Base-by-base conservation (phyloP, 1,140 invertebrate genomes). In the Uloborus diversus region DNA sequence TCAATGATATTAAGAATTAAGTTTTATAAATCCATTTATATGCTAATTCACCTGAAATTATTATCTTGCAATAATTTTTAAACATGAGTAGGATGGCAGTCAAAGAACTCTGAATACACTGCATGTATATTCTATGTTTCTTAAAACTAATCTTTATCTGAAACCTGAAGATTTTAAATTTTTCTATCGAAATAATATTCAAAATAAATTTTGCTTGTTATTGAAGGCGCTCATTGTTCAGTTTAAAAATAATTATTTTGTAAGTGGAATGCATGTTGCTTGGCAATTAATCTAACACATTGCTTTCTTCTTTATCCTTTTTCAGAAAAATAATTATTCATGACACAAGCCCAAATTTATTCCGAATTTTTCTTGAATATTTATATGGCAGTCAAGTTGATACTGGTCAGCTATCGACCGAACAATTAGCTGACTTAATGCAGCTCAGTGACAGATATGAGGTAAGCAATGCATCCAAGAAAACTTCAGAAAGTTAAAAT, bases 261-360 rank as follows among this genome's bases (percentile, higher is more conserved):
- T 23, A n/a, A 73, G 14, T 27, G 1, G 35, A 25, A 27, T 71
- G 23, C 28, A 51, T 17, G 28, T 20, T 28, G 28, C 9, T 71
- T 57, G 25, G 42, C 61, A 35, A 37, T 14, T 37, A 27, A n/a
- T 17, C 25, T 62, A 69, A 49, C 53, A 71, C 2, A 9, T 23
- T 33, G 25, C 14, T 3, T 53, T 53, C 35, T 59, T 37, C 37
- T 13, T 42, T 42, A 82, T 81, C 66, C 83, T 42, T 83, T 86
- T 87, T 59, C 83, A 91, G 91, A 83, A 91, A 91, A 87, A 92
- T 92, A 56, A 86, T 90, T 5, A 89, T 92, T 56, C 90, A 91
- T 81, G 91, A 92, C 82, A 91, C 90, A 42, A 90, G 88, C 62
- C 89, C 90, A 20, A 86, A 88, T n/a, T 85, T 92, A 62, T 92